Conservation (phyloP, 1,140 invertebrate genomes). For the Cotesia typhae region DNA sequence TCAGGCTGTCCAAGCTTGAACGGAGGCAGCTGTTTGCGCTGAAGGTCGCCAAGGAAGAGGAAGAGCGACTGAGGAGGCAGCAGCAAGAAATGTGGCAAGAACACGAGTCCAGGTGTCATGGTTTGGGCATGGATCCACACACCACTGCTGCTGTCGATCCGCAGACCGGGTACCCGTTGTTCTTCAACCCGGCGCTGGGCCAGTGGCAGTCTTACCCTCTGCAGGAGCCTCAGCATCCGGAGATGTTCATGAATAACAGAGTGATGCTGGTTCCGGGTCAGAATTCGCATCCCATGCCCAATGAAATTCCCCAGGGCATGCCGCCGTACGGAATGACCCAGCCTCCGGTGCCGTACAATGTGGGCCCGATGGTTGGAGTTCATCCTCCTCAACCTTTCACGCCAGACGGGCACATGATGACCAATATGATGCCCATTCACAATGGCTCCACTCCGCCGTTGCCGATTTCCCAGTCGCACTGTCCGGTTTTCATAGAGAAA, state of each 20-base stretch:
- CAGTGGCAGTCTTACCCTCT: conserved; percentile 71
- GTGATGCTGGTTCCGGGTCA: conserved; percentile 44
- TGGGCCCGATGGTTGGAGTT: conserved; percentile 7
- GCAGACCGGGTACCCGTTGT: conserved; percentile 67
- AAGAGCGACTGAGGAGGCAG: conserved; percentile 70
- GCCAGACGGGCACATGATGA: conserved; percentile 41
- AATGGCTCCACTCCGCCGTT: conserved; percentile 44
- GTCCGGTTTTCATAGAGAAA: conserved; percentile 41
- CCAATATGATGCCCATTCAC: conserved; percentile 49
- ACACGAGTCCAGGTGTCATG: conserved; percentile 71
- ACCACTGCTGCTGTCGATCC: conserved; percentile 68
- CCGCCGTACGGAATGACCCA: conserved; percentile 35
- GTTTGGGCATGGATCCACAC: conserved; percentile 70
- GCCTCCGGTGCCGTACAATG: conserved; percentile 26
- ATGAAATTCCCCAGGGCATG: conserved; percentile 43
- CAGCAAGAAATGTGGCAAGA: conserved; percentile 72
- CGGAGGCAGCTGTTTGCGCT: conserved; percentile 80
- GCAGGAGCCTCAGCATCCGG: conserved; percentile 43
- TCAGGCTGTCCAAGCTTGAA: conserved; percentile 74
- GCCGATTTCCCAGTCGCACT: conserved; percentile 39
- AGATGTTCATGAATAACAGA: conserved; percentile 23
- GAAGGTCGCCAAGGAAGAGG: conserved; percentile 77
- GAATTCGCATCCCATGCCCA: conserved; percentile 41
- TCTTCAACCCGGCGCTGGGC: conserved; percentile 70
- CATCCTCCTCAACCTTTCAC: conserved; percentile 44